phyloP scores from a whole-genome alignment of 2,113 vertebrate species.

The human region GRCh38 chr2:59289501-59290000 shows the following conservation, averaged over 20 bases:
- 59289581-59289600: background rate
- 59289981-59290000: background rate
- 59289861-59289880: background rate
- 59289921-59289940: background rate
- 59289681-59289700: background rate
- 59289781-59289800: background rate
- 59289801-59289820: background rate
- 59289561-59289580: background rate
- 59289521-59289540: background rate
- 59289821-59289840: background rate
- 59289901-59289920: background rate
- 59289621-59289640: background rate
- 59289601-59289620: background rate
- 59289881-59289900: background rate
- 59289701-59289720: background rate
- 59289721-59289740: background rate
- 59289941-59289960: background rate
- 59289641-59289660: background rate
- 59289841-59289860: background rate
- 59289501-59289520: background rate
- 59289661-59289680: background rate
- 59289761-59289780: background rate
- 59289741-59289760: background rate
- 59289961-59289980: background rate
- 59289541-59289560: background rate